Evolutionary conservation across 35 echinoderm and acorn worm species (phyloP).

Genomic region (Eucidaris tribuloides): DNA sequence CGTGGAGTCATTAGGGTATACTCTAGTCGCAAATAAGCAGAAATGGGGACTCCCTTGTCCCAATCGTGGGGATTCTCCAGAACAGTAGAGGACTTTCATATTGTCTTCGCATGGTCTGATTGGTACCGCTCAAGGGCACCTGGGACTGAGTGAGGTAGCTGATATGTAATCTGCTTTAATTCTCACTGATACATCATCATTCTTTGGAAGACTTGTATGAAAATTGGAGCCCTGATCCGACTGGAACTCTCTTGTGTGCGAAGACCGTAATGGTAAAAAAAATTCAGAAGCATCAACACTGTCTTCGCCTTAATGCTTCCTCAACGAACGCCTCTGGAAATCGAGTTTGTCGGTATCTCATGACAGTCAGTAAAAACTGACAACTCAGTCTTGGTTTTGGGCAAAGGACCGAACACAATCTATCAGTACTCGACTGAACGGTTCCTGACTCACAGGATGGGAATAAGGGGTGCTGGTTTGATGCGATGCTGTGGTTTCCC

Average conservation of each 20-base stretch:
- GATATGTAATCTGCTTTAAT: conserved; percentile 21
- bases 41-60: conserved; percentile 48
- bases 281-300: conserved; percentile 37
- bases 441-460: conserved; percentile 37
- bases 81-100: conserved; percentile 48
- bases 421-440: conserved; percentile 33
- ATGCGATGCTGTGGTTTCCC: not conserved
- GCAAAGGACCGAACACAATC: conserved; percentile 38
- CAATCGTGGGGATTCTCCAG: conserved; percentile 16
- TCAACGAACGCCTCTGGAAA: conserved; percentile 55
- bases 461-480: conserved; percentile 31
- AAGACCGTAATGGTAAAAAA: conserved; percentile 53
- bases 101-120: conserved; percentile 79
- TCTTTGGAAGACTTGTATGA: conserved; percentile 24
- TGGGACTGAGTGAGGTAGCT: conserved; percentile 48
- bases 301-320: conserved; percentile 20
- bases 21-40: conserved; percentile 41
- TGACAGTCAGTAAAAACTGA: conserved; percentile 42
- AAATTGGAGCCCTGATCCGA: conserved; percentile 70
- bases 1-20: conserved; percentile 29
- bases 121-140: conserved; percentile 38
- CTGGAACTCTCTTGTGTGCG: conserved; percentile 46
- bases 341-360: conserved; percentile 43
- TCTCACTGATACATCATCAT: conserved; percentile 30
- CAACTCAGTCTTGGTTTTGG: conserved; percentile 12